These are phyloP conservation scores for Aromia moschata DNA, from an alignment of 2,888 invertebrate species.

Conservation along the genomic window DNA sequence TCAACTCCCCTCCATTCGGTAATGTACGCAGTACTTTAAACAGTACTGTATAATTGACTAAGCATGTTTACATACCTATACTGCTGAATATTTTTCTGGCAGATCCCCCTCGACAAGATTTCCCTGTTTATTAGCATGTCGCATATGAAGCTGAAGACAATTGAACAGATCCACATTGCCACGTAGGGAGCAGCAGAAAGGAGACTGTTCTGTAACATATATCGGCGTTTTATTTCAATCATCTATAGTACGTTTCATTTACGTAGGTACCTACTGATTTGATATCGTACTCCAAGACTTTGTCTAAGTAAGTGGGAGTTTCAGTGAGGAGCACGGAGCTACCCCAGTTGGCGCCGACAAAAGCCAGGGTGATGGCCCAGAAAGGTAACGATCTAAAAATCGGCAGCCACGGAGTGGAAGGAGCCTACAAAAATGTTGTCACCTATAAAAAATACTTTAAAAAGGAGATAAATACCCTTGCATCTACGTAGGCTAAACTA, in stretches of 20 bases:
- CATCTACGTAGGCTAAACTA: slow-evolving; percentile 58
- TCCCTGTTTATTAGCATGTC: slow-evolving; percentile 68
- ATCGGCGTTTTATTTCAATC: too few relatives aligned
- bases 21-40: too few relatives aligned
- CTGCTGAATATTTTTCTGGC: slow-evolving; percentile 70
- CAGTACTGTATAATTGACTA: too few relatives aligned
- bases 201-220: slow-evolving; percentile 68
- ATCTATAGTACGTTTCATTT: too few relatives aligned
- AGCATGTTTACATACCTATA: slow-evolving; percentile 53
- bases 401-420: slow-evolving; percentile 75
- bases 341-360: slow-evolving; percentile 81
- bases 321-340: slow-evolving; percentile 86
- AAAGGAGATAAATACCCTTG: neutral
- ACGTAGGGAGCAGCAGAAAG: slow-evolving; percentile 79
- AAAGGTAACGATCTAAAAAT: slow-evolving; percentile 80
- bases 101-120: slow-evolving; percentile 50
- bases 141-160: slow-evolving; percentile 74
- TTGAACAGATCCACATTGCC: slow-evolving; percentile 75
- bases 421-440: slow-evolving; percentile 47
- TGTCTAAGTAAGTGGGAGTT: slow-evolving; percentile 81
- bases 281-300: slow-evolving; percentile 76
- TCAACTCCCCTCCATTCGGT: too few relatives aligned
- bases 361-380: slow-evolving; percentile 76
- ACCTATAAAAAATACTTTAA: neutral
- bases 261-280: slow-evolving; percentile 69